Evolutionary conservation across 2,113 vertebrate genomes (phyloP), one percentile per base, ranked within the genome.

Genomic region (Hystrix cristata): DNA sequence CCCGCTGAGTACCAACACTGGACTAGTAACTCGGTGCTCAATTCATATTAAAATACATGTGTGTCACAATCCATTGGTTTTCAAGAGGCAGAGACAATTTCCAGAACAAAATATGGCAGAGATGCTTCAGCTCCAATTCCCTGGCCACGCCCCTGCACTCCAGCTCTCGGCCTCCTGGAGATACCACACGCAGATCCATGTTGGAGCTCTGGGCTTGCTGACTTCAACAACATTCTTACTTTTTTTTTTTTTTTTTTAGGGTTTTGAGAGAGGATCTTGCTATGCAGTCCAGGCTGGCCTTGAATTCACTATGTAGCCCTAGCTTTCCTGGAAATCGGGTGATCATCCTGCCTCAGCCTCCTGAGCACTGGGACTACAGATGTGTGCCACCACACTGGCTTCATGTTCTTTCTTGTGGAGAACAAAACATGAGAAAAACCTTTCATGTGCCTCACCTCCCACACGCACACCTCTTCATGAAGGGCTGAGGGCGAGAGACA

Each of bases 61-160:
- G 74, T 60, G 72, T 79, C 53, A 96, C 31, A 91, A 90, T 51
- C 31, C 79, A 62, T 82, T 94, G 55, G 38, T 85, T 93, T 90
- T 80, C 69, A 82, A 74, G 59, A 57, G 12, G 91, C 91, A 97
- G 87, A 95, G 91, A 84, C 38, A 94, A 91, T 83, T 93, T 91
- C 79, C 64, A 90, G 69, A 89, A 87, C 62, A 93, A 91, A 97
- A 87, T 60, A 80, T 78, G 51, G 29, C 34, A 8, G 57, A 96
- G 87, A 89, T 38, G 14, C 48, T 16, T 81, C 60, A 84, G 83
- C 80, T 87, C 83, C 90, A 86, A 53, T 60, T 87, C 86, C 51
- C 53, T 80, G 46, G 27, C 43, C 38, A 51, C 21, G 48, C 14
- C 18, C 48, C 7, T 82, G 46, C 55, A 69, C 67, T 64, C 87